Percentiles rank a stretch among this genome's conserved stretches.
These are phyloP conservation scores for Hedya salicella DNA, from an alignment of 2,888 invertebrate species.

Conservation along the genomic window DNA sequence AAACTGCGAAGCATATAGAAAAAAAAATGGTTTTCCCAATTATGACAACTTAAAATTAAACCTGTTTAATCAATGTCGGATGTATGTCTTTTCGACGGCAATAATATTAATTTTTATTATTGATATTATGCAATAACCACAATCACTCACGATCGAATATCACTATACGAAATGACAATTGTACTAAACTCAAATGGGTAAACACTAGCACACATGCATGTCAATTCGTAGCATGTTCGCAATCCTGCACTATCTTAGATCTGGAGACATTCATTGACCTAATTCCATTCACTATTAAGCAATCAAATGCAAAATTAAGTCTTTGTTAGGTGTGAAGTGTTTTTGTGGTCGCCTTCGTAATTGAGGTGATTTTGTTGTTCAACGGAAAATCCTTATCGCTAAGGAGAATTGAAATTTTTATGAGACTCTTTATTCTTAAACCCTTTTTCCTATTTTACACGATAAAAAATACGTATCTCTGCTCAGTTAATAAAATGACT, in stretches of 20 bases:
- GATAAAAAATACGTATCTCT: background rate
- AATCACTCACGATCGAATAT: conserved; percentile 3
- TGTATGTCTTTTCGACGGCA: too few relatives aligned
- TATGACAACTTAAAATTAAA: too few relatives aligned
- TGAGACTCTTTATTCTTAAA: too few relatives aligned
- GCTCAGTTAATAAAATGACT: too few relatives aligned
- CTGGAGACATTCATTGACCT: conserved; percentile 33
- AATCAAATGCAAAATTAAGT: conserved; percentile 24
- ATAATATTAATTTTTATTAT: too few relatives aligned
- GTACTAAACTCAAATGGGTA: background rate
- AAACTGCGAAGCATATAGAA: too few relatives aligned
- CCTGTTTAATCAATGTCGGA: too few relatives aligned
- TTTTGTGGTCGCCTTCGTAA: conserved; percentile 14
- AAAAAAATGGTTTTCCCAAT: too few relatives aligned
- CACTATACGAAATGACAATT: background rate
- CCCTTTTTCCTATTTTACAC: too few relatives aligned
- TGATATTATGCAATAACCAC: background rate
- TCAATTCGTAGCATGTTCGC: conserved; percentile 10
- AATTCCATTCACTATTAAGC: conserved; percentile 35
- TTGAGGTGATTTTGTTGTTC: conserved; percentile 19
- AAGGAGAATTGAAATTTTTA: too few relatives aligned
- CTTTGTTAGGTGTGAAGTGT: conserved; percentile 30
- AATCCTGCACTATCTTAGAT: conserved; percentile 23
- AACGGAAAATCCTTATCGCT: background rate
- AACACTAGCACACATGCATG: conserved; percentile 21